Evolutionary conservation across 2,888 invertebrate species (phyloP).

Genomic region (Petrophora chlorosata): DNA sequence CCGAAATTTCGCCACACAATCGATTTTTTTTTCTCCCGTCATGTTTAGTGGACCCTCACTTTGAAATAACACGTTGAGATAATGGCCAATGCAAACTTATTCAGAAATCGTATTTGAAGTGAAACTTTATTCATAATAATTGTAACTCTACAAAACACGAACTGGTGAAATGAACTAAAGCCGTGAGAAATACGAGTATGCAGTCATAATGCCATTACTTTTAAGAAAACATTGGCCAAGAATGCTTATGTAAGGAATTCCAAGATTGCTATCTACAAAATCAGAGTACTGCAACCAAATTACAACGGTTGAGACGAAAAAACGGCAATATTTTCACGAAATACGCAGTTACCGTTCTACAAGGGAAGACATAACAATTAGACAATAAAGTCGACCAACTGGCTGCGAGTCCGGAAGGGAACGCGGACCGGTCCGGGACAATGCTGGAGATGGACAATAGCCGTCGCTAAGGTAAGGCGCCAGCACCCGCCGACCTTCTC

Average conservation of each 20-base stretch:
- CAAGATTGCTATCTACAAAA: slow-evolving; percentile 21
- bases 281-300: slow-evolving; percentile 13
- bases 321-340: slow-evolving; percentile 24
- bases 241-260: slow-evolving; percentile 19
- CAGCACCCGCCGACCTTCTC: slow-evolving; percentile 43
- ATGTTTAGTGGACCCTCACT: too few species aligned
- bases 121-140: too few species aligned
- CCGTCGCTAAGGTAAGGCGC: slow-evolving; percentile 56
- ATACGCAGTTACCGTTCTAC: slow-evolving; percentile 32
- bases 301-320: slow-evolving; percentile 17
- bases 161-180: slow-evolving; percentile 4
- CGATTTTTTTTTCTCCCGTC: too few species aligned
- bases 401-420: slow-evolving; percentile 60
- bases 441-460: slow-evolving; percentile 59
- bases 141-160: not conserved
- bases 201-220: slow-evolving; percentile 14
- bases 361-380: slow-evolving; percentile 51
- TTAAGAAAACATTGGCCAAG: slow-evolving; percentile 19
- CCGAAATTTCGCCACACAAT: slow-evolving; percentile 40
- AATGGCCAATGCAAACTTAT: too few species aligned
- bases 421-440: slow-evolving; percentile 59
- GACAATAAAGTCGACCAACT: slow-evolving; percentile 47
- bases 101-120: too few species aligned
- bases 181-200: slow-evolving; percentile 1
- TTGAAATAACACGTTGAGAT: too few species aligned